phyloP scores from a whole-genome alignment of 2,888 invertebrate species.

The Erebia ligea region DNA sequence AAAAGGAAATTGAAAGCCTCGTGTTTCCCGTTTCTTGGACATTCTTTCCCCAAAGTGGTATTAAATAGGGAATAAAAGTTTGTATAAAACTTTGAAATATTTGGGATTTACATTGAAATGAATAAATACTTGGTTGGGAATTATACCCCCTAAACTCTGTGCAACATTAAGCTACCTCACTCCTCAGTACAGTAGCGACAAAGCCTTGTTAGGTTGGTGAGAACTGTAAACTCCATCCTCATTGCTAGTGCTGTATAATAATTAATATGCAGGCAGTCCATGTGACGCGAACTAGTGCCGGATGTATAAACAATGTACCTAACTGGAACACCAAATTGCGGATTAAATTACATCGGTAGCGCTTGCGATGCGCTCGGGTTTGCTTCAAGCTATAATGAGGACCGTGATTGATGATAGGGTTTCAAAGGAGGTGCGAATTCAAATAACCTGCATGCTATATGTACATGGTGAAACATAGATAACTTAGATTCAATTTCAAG shows the following conservation, averaged over 20 bases:
- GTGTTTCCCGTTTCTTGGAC: too few species aligned
- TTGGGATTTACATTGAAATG: too few species aligned
- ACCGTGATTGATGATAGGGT: not conserved
- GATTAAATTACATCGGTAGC: not conserved
- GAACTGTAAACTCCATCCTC: not conserved
- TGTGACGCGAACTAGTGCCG: not conserved
- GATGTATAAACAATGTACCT: not conserved
- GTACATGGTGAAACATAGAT: not conserved
- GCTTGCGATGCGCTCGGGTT: not conserved
- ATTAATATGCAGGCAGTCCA: not conserved
- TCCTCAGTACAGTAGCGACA: too few species aligned
- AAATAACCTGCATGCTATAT: not conserved
- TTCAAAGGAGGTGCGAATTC: not conserved
- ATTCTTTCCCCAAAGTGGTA: too few species aligned
- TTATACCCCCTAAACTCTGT: too few species aligned
- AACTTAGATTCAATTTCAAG: too few species aligned
- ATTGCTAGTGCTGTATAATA: not conserved
- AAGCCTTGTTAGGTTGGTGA: not conserved
- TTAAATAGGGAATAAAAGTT: too few species aligned
- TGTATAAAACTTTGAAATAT: too few species aligned
- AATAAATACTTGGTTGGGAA: too few species aligned
- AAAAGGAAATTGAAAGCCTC: too few species aligned
- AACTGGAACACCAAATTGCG: slow-evolving; percentile 12
- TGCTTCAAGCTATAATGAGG: not conserved
- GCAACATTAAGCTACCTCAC: too few species aligned